Conservation (phyloP, 53 echinoderm and acorn worm genomes). For the Glandiceps talaboti region DNA sequence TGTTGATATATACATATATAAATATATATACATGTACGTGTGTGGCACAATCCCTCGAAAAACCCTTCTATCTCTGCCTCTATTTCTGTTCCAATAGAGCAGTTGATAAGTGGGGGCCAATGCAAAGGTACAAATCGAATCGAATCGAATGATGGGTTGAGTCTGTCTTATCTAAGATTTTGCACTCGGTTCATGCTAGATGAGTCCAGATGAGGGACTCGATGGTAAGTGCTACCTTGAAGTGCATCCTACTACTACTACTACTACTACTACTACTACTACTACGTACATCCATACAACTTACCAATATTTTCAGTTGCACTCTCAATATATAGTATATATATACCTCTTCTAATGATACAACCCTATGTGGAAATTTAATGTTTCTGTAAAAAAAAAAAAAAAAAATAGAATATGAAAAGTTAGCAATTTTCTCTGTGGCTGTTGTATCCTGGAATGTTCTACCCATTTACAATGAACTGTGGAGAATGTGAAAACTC, state of each 20-base stretch:
- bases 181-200: not conserved
- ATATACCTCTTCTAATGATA: no score
- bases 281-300: no score
- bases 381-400: no score
- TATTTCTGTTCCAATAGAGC: constrained; percentile 39
- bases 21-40: not conserved
- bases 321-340: no score
- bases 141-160: not conserved
- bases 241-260: not conserved
- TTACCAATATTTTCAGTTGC: not conserved
- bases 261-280: not conserved
- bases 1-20: not conserved
- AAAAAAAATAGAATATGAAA: no score
- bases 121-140: constrained; percentile 14
- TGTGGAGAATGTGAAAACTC: no score
- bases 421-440: no score
- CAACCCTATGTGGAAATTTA: no score
- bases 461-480: no score
- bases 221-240: not conserved
- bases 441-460: no score
- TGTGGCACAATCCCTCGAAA: not conserved
- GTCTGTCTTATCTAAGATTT: not conserved
- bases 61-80: constrained; percentile 21
- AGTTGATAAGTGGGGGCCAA: constrained; percentile 32
- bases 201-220: not conserved